These are phyloP conservation scores for Drepanosiphum platanoidis DNA, from an alignment of 2,888 invertebrate species.

Conservation along the genomic window DNA sequence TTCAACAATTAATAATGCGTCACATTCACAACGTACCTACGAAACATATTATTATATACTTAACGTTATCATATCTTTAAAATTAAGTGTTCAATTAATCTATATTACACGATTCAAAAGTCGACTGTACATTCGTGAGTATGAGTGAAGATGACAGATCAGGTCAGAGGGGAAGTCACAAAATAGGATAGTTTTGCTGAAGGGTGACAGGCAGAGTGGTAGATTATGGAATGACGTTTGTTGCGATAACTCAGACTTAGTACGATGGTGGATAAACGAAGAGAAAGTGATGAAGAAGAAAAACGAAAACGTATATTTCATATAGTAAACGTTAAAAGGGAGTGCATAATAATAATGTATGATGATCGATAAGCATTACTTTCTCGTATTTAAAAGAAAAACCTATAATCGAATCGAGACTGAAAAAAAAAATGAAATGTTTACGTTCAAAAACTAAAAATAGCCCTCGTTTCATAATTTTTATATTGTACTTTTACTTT, in stretches of 20 bases:
- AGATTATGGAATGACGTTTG: background rate
- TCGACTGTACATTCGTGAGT: background rate
- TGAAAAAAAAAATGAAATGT: background rate
- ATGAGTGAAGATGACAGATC: background rate
- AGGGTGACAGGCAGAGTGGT: background rate
- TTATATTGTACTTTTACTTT: too few relatives aligned
- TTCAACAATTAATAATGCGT: too few relatives aligned
- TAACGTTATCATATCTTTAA: background rate
- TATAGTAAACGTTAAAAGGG: background rate
- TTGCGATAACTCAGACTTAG: background rate
- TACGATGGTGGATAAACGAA: background rate
- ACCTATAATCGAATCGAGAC: background rate
- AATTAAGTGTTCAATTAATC: background rate
- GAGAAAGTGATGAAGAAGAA: background rate
- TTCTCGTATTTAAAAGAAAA: background rate
- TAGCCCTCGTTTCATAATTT: too few relatives aligned
- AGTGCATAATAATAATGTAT: background rate
- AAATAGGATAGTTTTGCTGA: background rate
- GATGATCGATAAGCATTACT: background rate
- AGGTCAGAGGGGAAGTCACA: background rate
- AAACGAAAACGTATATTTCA: background rate
- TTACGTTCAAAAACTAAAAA: too few relatives aligned
- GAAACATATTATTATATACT: too few relatives aligned
- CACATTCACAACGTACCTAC: too few relatives aligned
- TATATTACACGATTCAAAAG: background rate